These are phyloP conservation scores for Apteryx owenii DNA, from an alignment of 2,113 vertebrate genomes.

Conservation along the genomic window DNA sequence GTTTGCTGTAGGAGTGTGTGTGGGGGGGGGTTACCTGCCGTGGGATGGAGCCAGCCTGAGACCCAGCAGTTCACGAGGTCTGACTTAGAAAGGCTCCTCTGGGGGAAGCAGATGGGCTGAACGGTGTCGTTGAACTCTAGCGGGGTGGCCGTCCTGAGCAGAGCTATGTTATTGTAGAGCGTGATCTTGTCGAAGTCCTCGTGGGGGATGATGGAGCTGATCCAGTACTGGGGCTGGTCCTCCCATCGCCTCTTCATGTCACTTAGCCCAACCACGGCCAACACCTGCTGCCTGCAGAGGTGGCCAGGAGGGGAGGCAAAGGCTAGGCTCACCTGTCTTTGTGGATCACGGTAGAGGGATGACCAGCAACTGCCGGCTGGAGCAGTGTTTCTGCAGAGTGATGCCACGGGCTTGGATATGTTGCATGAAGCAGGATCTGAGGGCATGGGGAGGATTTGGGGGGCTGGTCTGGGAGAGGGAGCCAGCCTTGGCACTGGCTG, in stretches of 20 bases:
- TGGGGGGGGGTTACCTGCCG: constrained; percentile 31
- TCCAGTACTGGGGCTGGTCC: not conserved
- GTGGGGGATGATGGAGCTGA: not conserved
- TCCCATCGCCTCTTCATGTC: not conserved
- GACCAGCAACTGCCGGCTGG: not conserved
- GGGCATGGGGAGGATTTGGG: too few species aligned
- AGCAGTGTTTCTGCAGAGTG: too few species aligned
- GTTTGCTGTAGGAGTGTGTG: not conserved
- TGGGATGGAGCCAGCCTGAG: constrained; percentile 55
- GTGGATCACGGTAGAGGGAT: not conserved
- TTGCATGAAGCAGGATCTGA: not conserved
- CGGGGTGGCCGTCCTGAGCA: constrained; percentile 28
- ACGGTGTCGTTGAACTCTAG: constrained; percentile 11
- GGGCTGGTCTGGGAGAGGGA: not conserved
- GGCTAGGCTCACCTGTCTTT: not conserved
- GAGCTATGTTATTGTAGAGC: constrained; percentile 4
- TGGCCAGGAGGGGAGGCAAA: not conserved
- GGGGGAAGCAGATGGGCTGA: constrained; percentile 52
- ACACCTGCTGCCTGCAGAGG: constrained; percentile 15
- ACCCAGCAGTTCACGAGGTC: constrained; percentile 48
- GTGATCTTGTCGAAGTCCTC: constrained; percentile 20
- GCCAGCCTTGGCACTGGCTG: not conserved
- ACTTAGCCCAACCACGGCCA: constrained; percentile 15
- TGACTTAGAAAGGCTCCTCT: not conserved
- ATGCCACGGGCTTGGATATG: too few species aligned